Evolutionary conservation across 1,140 invertebrate genomes (phyloP), one percentile per base, ranked within the genome.

Genomic region (Oedothorax gibbosus): DNA sequence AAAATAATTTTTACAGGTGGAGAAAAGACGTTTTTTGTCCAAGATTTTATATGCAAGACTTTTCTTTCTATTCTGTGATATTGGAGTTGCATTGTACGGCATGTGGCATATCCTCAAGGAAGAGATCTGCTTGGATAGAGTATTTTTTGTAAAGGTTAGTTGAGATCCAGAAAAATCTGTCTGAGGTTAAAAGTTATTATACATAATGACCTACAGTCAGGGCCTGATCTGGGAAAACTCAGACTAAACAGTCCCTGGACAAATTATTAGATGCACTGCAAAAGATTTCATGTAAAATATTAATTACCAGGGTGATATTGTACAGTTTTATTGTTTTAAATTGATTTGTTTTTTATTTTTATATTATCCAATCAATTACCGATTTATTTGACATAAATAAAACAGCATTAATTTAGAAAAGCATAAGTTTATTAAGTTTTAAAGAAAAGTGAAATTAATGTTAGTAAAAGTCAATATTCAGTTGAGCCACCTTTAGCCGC

Each of bases 121-220:
- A 10, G 62, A 18, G 15, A 60, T 18, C 2, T 81, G 78, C 18
- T 20, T 20, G 56, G 53, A 11, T 15, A 49, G 50, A 71, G 54
- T 57, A 60, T 15, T 60, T 60, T 81, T 81, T n/a, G 21, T 81
- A 14, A 69, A 71, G 56, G 78, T 81, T 53, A 7, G 69, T 53
- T 3, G 10, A n/a, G 11, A 60, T 14, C 2, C 12, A 7, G 0
- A 60, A n/a, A 60, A 60, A 60, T 14, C 3, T 14, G 3, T 60
- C n/a, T 14, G n/a, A 60, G 57, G 4, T 60, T 60, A 5, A 60
- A 14, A 14, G 12, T 60, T 60, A 14, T n/a, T 14, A 14, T 60
- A 11, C n/a, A 60, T 14, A 0, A 60, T 14, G 3, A 5, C 57
- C 12, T 6, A 12, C n/a, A n/a, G 3, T 60, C n/a, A 60, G 9